Conservation (phyloP, 2,888 invertebrate species). For the Neoitamus cyanurus region DNA sequence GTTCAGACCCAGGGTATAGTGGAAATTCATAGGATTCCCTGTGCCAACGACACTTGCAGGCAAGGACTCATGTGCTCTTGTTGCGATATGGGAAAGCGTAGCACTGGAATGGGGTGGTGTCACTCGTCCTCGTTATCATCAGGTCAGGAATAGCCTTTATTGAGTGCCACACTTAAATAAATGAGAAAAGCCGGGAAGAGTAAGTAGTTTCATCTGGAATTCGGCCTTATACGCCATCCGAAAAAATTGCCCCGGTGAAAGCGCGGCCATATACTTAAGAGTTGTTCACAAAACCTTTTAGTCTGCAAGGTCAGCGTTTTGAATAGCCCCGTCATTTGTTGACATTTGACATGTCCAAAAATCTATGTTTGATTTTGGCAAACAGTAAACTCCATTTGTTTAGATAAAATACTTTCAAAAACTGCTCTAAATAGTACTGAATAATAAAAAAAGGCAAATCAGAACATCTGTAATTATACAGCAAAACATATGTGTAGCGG, state of each 20-base stretch:
- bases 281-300: neutral
- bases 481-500: too few species aligned
- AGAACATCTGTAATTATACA: too few species aligned
- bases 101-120: neutral
- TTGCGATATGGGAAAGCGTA: neutral
- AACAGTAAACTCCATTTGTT: too few species aligned
- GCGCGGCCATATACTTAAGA: neutral
- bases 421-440: too few species aligned
- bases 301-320: neutral
- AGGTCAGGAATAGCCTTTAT: slow-evolving; percentile 12
- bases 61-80: neutral
- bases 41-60: slow-evolving; percentile 4
- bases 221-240: neutral
- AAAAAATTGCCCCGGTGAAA: neutral
- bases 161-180: slow-evolving; percentile 25
- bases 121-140: slow-evolving; percentile 9
- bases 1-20: neutral
- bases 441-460: too few species aligned
- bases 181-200: neutral
- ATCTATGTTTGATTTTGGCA: too few species aligned
- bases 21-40: neutral
- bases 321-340: too few species aligned
- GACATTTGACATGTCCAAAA: too few species aligned
- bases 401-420: too few species aligned
- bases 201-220: neutral